Conservation (phyloP, 2,888 invertebrate genomes). For the Xanthorhoe designata region DNA sequence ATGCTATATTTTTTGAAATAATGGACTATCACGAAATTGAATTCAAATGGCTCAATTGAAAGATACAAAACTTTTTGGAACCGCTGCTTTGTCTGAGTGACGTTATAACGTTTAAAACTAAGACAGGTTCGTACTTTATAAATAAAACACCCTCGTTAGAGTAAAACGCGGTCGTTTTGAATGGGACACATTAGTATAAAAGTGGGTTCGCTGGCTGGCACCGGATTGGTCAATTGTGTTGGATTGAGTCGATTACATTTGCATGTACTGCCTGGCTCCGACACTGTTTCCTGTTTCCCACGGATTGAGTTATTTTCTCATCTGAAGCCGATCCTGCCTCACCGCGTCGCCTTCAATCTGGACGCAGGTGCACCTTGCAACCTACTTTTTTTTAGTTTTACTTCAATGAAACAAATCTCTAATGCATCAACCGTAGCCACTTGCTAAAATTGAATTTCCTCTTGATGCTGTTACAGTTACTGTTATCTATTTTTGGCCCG, state of each 20-base stretch:
- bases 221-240: conserved; percentile 65
- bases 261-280: conserved; percentile 44
- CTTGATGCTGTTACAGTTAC: conserved; percentile 31
- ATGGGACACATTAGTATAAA: conserved; percentile 69
- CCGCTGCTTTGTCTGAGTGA: conserved; percentile 13
- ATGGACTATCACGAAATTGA: no score
- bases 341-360: conserved; percentile 45
- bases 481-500: conserved; percentile 36
- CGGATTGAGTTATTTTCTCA: conserved; percentile 73
- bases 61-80: not conserved
- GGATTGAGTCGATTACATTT: conserved; percentile 65
- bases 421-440: conserved; percentile 13
- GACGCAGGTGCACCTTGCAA: conserved; percentile 59
- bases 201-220: conserved; percentile 59
- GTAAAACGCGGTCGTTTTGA: conserved; percentile 61
- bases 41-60: no score
- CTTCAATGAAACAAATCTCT: conserved; percentile 30
- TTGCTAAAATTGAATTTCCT: conserved; percentile 37
- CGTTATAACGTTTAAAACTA: conserved; percentile 32
- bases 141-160: conserved; percentile 62
- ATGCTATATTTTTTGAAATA: no score
- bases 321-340: conserved; percentile 49
- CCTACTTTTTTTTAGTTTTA: conserved; percentile 13
- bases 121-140: conserved; percentile 52
- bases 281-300: not conserved